phyloP scores from a whole-genome alignment of 2,113 vertebrate genomes.

The Phaethon lepturus region DNA sequence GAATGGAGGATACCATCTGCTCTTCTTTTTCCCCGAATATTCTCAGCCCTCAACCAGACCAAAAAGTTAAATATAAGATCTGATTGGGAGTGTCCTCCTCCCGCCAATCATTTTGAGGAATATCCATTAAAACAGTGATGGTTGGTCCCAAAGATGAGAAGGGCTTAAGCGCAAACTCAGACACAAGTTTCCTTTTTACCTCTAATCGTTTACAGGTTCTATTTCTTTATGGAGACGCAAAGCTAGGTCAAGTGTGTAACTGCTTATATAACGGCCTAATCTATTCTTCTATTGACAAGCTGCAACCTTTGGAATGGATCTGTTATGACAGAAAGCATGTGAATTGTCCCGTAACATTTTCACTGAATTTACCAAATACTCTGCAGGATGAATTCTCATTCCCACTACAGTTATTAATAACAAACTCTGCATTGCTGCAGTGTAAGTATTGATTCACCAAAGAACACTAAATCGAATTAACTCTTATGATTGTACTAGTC shows the following conservation, averaged over 20 bases:
- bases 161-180: background rate
- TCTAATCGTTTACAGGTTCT: background rate
- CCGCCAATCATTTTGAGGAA: background rate
- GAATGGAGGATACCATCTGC: background rate
- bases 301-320: background rate
- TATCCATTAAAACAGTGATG: background rate
- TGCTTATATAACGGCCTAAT: background rate
- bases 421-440: background rate
- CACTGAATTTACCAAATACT: background rate
- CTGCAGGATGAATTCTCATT: background rate
- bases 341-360: background rate
- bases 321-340: background rate
- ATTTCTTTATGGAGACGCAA: background rate
- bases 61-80: background rate
- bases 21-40: background rate
- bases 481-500: background rate
- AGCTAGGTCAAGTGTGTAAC: background rate
- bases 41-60: background rate
- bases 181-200: background rate
- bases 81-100: background rate
- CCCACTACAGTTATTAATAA: background rate
- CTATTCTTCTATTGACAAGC: background rate
- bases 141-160: background rate
- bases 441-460: background rate
- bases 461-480: background rate